A percentile compares a stretch with the other conserved stretches of the same genome.
These are phyloP conservation scores for Pseudomugil tenellus DNA, from an alignment of 2,797 vertebrate genomes.

Conservation along the genomic window DNA sequence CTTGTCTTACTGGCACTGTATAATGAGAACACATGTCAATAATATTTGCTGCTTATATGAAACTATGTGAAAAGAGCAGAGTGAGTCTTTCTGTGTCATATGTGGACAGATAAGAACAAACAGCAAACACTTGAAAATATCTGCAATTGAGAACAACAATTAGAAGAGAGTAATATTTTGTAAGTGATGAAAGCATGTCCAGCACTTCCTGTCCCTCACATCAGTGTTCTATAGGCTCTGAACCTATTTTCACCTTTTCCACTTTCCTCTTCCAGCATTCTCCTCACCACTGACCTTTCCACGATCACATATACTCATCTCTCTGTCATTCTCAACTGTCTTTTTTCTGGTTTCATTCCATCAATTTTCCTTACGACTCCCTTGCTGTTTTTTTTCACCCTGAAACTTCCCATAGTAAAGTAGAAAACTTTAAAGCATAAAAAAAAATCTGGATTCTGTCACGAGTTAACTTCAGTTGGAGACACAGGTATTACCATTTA, in stretches of 20 bases:
- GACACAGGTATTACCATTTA: constrained; percentile 23
- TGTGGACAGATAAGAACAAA: neutral
- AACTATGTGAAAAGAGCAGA: neutral
- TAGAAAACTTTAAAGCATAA: constrained; percentile 25
- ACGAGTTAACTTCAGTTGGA: constrained; percentile 37
- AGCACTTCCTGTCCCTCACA: constrained; percentile 6
- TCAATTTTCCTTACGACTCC: neutral
- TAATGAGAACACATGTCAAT: neutral
- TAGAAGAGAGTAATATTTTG: neutral
- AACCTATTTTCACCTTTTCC: constrained; percentile 30
- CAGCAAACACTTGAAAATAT: neutral
- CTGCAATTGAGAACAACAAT: neutral
- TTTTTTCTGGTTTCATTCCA: constrained; percentile 18
- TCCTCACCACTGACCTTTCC: constrained; percentile 29
- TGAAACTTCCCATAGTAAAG: neutral
- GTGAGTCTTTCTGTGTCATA: neutral
- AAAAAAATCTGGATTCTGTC: constrained; percentile 14
- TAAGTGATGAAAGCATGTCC: neutral
- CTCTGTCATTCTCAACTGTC: constrained; percentile 9
- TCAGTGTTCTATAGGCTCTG: constrained; percentile 7
- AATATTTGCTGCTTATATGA: neutral
- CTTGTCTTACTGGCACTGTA: neutral
- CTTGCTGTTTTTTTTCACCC: neutral
- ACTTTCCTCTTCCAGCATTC: constrained; percentile 3
- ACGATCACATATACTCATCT: constrained; percentile 9